Conservation (phyloP, 2,113 vertebrate genomes). For the Semnornis frantzii region DNA sequence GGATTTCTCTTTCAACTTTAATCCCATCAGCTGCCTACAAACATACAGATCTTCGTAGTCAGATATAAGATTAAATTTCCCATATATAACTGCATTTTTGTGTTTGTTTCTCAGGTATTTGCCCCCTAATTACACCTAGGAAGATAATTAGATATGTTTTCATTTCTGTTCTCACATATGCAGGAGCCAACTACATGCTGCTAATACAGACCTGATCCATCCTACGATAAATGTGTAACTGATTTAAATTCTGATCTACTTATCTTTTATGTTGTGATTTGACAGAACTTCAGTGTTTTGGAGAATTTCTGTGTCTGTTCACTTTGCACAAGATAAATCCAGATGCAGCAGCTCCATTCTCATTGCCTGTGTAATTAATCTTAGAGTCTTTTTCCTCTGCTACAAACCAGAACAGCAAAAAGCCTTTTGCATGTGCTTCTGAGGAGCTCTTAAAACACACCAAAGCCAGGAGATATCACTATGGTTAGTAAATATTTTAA, state of each 20-base stretch:
- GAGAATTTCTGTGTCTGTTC: background rate
- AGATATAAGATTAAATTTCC: slow-evolving; percentile 10
- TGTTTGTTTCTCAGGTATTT: background rate
- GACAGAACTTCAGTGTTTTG: background rate
- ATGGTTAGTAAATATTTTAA: slow-evolving; percentile 55
- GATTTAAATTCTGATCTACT: background rate
- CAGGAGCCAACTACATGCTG: background rate
- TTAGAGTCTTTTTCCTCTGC: background rate
- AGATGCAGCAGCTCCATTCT: background rate
- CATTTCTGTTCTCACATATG: background rate
- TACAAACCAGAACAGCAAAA: background rate
- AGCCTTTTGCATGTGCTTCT: background rate
- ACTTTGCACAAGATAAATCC: slow-evolving; percentile 1
- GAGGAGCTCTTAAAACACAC: background rate
- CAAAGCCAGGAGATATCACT: slow-evolving; percentile 24
- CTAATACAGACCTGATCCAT: background rate
- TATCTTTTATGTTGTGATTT: background rate
- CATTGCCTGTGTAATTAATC: background rate
- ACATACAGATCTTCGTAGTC: background rate
- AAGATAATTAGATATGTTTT: background rate
- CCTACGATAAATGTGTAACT: background rate
- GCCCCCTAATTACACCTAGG: slow-evolving; percentile 7
- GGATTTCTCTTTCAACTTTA: slow-evolving; percentile 23
- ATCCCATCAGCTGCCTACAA: background rate
- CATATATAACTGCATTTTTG: background rate